Conservation (phyloP, 2,797 vertebrate genomes). For the Danio albolineatus region DNA sequence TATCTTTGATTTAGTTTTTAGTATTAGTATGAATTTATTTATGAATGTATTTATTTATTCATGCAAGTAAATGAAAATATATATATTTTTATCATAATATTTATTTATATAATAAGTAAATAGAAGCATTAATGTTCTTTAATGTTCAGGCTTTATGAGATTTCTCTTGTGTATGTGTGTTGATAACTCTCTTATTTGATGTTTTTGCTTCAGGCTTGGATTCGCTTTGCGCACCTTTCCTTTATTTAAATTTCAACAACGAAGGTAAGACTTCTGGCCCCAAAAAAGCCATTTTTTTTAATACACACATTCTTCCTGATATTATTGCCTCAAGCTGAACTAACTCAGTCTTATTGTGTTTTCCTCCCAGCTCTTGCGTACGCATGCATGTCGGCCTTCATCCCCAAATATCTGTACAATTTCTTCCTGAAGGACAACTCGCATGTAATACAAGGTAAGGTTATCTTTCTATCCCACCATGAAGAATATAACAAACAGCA, state of each 20-base stretch:
- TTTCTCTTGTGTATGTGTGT: neutral
- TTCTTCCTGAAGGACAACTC: slow-evolving; percentile 99
- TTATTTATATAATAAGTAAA: no score
- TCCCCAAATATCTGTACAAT: slow-evolving; percentile 98
- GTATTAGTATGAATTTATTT: no score
- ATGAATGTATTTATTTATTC: no score
- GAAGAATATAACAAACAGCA: neutral
- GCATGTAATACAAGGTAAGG: slow-evolving; percentile 97
- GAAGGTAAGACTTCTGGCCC: slow-evolving; percentile 82
- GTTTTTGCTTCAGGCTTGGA: slow-evolving; percentile 86
- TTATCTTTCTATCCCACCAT: neutral
- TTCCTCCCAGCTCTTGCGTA: slow-evolving; percentile 89
- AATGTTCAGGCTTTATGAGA: neutral
- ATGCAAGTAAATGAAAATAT: no score
- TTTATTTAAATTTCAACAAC: slow-evolving; percentile 98
- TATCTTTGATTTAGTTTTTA: neutral
- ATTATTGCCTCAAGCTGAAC: slow-evolving; percentile 8
- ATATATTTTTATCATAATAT: no score
- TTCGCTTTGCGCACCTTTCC: slow-evolving; percentile 96
- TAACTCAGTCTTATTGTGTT: slow-evolving; percentile 20
- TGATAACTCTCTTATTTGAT: neutral
- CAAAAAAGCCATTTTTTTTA: neutral
- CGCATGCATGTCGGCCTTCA: slow-evolving; percentile 98
- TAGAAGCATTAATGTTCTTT: no score
- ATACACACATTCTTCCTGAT: slow-evolving; percentile 3